Base-by-base conservation (phyloP, 2,888 invertebrate genomes). In the Sclerodermus sp. region DNA sequence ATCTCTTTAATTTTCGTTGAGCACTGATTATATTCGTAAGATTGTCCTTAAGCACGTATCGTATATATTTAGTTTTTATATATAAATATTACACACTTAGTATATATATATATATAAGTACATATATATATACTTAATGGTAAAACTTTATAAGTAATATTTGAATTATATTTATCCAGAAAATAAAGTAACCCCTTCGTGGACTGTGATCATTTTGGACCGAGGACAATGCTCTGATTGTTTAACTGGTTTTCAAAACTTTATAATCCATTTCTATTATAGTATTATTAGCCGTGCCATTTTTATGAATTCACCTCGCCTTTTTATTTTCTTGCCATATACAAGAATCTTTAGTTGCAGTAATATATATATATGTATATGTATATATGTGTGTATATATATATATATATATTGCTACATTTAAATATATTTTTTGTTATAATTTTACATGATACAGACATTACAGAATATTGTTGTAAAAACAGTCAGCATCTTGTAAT, bases 1-100 rank as follows among this genome's bases (percentile, higher is more conserved):
- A 70, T 68, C 58, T 66, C 59, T 63, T 70, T 71, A 69, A 70
- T 61, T 58, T 65, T 58, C 59, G 66, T 70, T 67, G 65, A 67
- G 57, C 53, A 67, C 61, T 67, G 62, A 65, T 65, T 67, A 66
- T 60, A 55, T 64, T 57, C 58, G 59, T 72, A 70, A 65, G 66
- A 59, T 64, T 49, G 45, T 53, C 48, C 48, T 46, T 57, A 49
- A 32, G 16, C 34, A 34, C 4, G 12, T 34, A 45, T 46, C 39
- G 49, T 53, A 53, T 37, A 45, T 58, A 59, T 58, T 51, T 49
- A 42, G 51, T 51, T 57, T 45, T 55, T 53, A 34, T 34, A n/a
- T 34, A n/a, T 6, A 17, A 41, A 12, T 15, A 6, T 40, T 41
- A 29, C 18, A 8, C 18, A 34, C 34, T 34, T 34, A 34, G 34